Percentiles rank a stretch among this genome's conserved stretches.
Conservation (phyloP, 2,113 vertebrate species). For the Phalacrocorax brasilianus region DNA sequence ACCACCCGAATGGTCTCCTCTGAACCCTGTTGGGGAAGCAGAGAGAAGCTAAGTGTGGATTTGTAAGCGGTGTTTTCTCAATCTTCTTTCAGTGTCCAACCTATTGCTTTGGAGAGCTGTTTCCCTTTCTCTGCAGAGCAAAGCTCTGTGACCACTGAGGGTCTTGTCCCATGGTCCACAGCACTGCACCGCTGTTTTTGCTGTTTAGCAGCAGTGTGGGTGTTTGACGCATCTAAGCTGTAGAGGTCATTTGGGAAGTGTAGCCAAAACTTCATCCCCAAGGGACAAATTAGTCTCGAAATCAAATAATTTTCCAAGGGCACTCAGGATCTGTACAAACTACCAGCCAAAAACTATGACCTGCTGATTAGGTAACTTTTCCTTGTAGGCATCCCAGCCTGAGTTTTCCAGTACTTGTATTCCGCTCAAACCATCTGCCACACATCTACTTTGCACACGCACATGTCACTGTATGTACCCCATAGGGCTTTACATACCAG, state of each 20-base stretch:
- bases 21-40: slow-evolving; percentile 81
- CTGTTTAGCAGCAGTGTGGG: background rate
- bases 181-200: background rate
- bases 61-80: background rate
- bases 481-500: background rate
- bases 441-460: background rate
- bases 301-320: background rate
- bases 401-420: background rate
- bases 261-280: background rate
- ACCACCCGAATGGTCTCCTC: slow-evolving; percentile 97
- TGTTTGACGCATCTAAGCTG: background rate
- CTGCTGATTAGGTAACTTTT: background rate
- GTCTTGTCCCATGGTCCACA: background rate
- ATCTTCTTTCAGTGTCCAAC: background rate
- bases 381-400: background rate
- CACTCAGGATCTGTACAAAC: background rate
- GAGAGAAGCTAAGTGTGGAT: background rate
- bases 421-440: background rate
- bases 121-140: background rate
- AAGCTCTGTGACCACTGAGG: background rate
- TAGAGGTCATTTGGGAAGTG: background rate
- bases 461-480: background rate
- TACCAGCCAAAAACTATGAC: background rate
- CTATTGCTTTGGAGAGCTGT: background rate
- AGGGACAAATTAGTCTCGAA: background rate